Conservation (phyloP, 2,113 vertebrate species). For the Otis tarda region DNA sequence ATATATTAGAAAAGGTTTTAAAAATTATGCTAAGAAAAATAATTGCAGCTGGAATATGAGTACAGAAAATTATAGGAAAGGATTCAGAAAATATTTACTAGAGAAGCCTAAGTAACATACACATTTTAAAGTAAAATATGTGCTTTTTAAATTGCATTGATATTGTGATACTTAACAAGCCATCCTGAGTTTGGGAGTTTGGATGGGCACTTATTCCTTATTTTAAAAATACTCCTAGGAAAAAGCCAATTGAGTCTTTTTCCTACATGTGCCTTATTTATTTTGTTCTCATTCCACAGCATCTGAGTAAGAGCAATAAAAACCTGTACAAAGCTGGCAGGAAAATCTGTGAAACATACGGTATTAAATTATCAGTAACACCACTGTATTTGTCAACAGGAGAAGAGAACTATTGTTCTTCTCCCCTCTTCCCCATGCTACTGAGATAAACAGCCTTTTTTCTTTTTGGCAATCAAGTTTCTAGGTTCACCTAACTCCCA, state of each 20-base stretch:
- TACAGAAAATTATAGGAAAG: background rate
- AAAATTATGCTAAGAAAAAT: slow-evolving; percentile 55
- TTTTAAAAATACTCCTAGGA: background rate
- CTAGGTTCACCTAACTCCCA: background rate
- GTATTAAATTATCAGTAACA: background rate
- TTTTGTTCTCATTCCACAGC: background rate
- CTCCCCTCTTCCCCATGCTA: background rate
- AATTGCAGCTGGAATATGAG: background rate
- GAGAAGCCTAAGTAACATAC: background rate
- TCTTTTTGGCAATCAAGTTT: background rate
- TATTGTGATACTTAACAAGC: background rate
- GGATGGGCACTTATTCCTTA: background rate
- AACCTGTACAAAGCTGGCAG: background rate
- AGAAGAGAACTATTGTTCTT: background rate
- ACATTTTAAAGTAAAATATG: background rate
- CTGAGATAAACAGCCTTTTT: background rate
- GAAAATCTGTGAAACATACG: background rate
- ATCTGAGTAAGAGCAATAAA: background rate
- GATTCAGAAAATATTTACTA: background rate
- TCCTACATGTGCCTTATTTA: background rate
- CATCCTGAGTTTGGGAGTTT: background rate
- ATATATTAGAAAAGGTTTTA: background rate
- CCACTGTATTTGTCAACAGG: background rate
- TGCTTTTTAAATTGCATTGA: background rate
- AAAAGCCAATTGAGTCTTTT: background rate